Evolutionary conservation across 2,797 vertebrate species (phyloP), one percentile per base, ranked within the genome.

Genomic region (Melanotaenia maccullochi): DNA sequence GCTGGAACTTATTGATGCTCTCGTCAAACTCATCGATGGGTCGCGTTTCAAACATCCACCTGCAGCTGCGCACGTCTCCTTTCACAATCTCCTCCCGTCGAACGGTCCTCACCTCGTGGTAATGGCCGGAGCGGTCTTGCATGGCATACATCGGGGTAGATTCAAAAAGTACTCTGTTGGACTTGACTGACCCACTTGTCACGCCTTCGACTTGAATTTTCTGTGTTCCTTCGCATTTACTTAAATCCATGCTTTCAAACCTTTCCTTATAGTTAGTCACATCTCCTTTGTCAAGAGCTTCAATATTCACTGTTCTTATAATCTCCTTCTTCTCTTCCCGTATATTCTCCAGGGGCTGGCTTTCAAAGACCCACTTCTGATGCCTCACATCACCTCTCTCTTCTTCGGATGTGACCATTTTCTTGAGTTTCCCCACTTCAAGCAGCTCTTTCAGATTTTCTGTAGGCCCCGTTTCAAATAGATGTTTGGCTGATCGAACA

Each of bases 1-100:
- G 88, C 89, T 98, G 96, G 72, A 96, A 96, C 84, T 96, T 97
- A 75, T 94, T 85, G 68, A 96, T 91, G 69, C 96, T 97, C 82
- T 97, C 96, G 35, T 96, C 96, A 91, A 97, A 98, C 74, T 96
- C 95, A 67, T 97, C 97, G 52, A 98, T 96, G 0, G 97, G 96
- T 8, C 93, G 94, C 0, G 97, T 98, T 92, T 98, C 97, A 90
- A 98, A 98, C 93, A 97, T 97, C 97, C 97, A 98, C 66, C 96
- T 94, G 78, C 95, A 97, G 79, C 95, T 97, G 79, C 88, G 92
- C 20, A 98, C 97, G 11, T 97, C 96, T 30, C 97, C 97, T 85
- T 95, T 96, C 36, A 97, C 91, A 51, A 98, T 90, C 93, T 98
- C 97, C 83, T 98, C 97, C 62, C 96, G 96, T 57, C 95, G 94